Evolutionary conservation across 2,888 invertebrate genomes (phyloP).

Genomic region (Odontocerum albicorne): DNA sequence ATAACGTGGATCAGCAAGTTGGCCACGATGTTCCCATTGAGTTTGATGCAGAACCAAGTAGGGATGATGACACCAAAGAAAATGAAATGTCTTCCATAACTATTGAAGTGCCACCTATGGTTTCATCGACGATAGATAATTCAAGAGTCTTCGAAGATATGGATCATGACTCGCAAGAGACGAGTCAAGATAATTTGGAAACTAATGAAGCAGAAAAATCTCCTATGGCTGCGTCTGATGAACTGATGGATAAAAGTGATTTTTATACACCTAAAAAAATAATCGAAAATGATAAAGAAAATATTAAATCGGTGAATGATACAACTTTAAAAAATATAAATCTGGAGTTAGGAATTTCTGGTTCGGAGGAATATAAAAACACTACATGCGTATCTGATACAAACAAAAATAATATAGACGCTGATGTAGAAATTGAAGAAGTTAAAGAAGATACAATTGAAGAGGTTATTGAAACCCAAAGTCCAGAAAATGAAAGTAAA

Average conservation of each 20-base stretch:
- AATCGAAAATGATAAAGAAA: neutral
- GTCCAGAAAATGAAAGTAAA: neutral
- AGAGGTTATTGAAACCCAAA: neutral
- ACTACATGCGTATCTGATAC: neutral
- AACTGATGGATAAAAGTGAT: conserved; percentile 2
- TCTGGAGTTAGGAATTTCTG: no score
- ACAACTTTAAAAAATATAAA: no score
- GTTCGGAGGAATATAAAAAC: neutral
- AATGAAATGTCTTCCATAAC: conserved; percentile 46
- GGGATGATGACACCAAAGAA: conserved; percentile 7
- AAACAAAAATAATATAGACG: neutral
- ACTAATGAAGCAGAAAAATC: conserved; percentile 42
- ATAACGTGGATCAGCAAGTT: conserved; percentile 33
- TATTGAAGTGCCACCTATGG: conserved; percentile 48
- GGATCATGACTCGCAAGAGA: no score
- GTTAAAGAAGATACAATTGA: conserved; percentile 1
- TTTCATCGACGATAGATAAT: no score
- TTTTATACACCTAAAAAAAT: conserved; percentile 7
- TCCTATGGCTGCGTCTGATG: no score
- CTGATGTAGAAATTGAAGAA: conserved; percentile 29
- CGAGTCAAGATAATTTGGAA: no score
- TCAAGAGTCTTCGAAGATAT: no score
- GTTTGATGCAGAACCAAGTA: conserved; percentile 28
- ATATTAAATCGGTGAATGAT: neutral
- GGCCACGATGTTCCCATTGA: conserved; percentile 14